Evolutionary conservation across 2,888 invertebrate genomes (phyloP), one percentile per base, ranked within the genome.

Genomic region (Endotricha flammealis): DNA sequence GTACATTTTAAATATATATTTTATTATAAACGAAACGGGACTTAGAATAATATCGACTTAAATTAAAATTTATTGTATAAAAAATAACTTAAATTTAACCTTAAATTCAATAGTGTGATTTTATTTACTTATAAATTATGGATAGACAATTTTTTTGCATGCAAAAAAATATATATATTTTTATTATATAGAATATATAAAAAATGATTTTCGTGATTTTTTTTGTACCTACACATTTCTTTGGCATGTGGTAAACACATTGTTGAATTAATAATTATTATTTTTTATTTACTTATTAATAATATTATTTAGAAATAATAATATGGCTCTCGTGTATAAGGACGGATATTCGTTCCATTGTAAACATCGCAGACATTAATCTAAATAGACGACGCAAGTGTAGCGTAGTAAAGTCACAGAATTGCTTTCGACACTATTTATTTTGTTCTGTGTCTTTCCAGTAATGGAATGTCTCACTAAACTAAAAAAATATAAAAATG

Each of bases 1-100:
- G n/a, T n/a, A 30, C 24, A 17, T 12, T 11, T 13, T 28, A 14
- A 30, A 24, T 12, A 29, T 27, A 57, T 54, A 58, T 60, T 66
- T 72, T 68, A 72, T 64, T 71, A 69, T 50, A 66, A 80, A 79
- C 72, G 69, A 65, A 76, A 77, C 73, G 63, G 58, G 29, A 12
- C 81, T 82, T 81, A 71, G 75, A 78, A 77, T 79, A 79, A 73
- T 72, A 59, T 64, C 62, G 48, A 58, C 57, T 61, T 64, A 68
- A 48, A 58, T 58, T 48, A 59, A n/a, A 57, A 57, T 53, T 54
- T 56, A 57, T 53, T 53, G 56, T 57, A 62, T 47, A 64, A 70
- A n/a, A 67, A 65, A 67, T 68, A 67, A 67, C 66, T 63, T 69
- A 67, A 12, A 28, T 30, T 48, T 52, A 53, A 51, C 42, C 47